Percentiles rank a stretch among this genome's conserved stretches.
Evolutionary conservation across 2,888 invertebrate species (phyloP).

Genomic region (Sinhomidia bicolor): DNA sequence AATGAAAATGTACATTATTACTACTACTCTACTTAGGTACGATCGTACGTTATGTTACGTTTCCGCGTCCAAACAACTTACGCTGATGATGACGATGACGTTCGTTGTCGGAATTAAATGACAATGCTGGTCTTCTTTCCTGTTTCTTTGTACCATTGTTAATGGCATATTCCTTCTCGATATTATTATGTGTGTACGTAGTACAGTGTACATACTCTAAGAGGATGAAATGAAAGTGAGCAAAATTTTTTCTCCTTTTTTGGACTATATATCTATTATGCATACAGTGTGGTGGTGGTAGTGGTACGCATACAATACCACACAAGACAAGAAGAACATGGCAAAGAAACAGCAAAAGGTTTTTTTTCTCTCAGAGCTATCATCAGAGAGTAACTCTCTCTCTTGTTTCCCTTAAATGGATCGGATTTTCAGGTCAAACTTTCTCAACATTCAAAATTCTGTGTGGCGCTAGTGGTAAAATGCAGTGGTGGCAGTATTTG

Average conservation of each 20-base stretch:
- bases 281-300: not conserved
- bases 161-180: not conserved
- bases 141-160: not conserved
- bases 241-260: no score
- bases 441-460: slow-evolving; percentile 9
- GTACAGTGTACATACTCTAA: no score
- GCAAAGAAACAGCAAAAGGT: not conserved
- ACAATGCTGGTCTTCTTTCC: slow-evolving; percentile 39
- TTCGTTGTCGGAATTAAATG: slow-evolving; percentile 37
- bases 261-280: not conserved
- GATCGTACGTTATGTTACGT: no score
- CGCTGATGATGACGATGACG: slow-evolving; percentile 45
- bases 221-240: slow-evolving; percentile 14
- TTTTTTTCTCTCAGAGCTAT: not conserved
- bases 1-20: slow-evolving; percentile 23
- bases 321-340: no score
- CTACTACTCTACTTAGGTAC: no score
- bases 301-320: no score
- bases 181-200: no score
- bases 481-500: slow-evolving; percentile 45
- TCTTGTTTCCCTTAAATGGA: slow-evolving; percentile 22
- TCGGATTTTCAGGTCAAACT: slow-evolving; percentile 63
- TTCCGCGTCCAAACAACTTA: no score
- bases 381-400: no score
- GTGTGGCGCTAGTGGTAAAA: no score